Conservation (phyloP, 2,888 invertebrate species). For the Rapana venosa region DNA sequence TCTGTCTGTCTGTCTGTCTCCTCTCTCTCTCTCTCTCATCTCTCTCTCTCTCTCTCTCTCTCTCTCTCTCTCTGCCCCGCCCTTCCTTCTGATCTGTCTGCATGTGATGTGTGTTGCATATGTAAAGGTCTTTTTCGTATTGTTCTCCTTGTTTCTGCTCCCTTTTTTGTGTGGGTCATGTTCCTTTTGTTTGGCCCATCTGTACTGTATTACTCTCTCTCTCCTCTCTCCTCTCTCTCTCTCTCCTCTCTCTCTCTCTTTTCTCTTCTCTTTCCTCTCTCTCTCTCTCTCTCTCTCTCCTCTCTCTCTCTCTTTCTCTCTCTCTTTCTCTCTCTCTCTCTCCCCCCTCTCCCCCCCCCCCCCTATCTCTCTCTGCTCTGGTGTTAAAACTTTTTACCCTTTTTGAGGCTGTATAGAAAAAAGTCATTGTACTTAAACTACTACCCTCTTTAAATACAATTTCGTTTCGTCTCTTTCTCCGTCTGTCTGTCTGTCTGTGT, state of each 20-base stretch:
- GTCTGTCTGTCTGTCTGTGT: background rate
- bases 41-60: too few relatives aligned
- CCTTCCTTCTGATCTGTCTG: too few relatives aligned
- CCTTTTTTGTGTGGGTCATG: background rate
- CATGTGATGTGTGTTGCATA: too few relatives aligned
- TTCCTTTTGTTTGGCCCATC: background rate
- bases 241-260: background rate
- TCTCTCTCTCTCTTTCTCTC: background rate
- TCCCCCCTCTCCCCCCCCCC: background rate
- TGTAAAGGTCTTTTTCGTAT: background rate
- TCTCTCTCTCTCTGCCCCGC: too few relatives aligned
- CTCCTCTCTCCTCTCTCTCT: background rate
- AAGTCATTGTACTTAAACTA: too few relatives aligned
- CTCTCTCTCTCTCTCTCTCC: background rate
- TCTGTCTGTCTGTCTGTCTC: too few relatives aligned
- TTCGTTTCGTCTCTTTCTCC: background rate
- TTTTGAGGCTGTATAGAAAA: too few relatives aligned
- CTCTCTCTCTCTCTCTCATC: too few relatives aligned
- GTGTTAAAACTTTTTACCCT: too few relatives aligned
- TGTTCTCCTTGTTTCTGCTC: background rate
- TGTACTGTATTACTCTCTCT: background rate
- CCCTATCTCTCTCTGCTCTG: background rate
- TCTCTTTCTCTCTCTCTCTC: background rate
- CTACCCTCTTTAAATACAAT: too few relatives aligned
- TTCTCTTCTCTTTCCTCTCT: background rate